Percentiles rank a stretch among this genome's conserved stretches.
Evolutionary conservation across 1,140 invertebrate genomes (phyloP).

Genomic region (Cotesia glomerata): DNA sequence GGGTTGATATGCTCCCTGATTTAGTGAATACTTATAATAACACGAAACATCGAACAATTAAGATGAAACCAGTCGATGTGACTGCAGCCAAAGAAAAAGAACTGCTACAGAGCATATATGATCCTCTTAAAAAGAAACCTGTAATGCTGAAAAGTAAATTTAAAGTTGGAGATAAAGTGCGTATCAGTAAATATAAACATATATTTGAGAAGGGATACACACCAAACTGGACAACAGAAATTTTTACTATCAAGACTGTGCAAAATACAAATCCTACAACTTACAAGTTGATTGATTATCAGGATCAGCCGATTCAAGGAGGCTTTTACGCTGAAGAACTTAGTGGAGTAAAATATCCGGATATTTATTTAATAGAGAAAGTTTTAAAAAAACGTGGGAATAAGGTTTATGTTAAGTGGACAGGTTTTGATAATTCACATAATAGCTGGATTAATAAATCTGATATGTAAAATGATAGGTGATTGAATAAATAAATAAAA

Average conservation of each 20-base stretch:
- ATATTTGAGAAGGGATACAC: constrained; percentile 19
- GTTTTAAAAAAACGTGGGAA: neutral
- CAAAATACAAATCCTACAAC: neutral
- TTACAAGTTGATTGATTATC: neutral
- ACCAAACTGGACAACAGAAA: constrained; percentile 8
- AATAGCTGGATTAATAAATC: too few species aligned
- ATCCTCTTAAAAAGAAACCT: neutral
- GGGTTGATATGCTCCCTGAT: too few species aligned
- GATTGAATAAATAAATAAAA: too few species aligned
- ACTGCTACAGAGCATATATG: neutral
- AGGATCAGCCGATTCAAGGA: constrained; percentile 4
- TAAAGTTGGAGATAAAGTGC: constrained; percentile 11
- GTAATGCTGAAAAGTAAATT: too few species aligned
- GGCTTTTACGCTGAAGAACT: constrained; percentile 17
- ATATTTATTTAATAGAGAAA: constrained; percentile 19
- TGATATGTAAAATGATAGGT: too few species aligned
- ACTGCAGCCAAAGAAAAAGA: neutral
- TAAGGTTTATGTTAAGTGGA: too few species aligned
- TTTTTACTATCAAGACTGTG: neutral
- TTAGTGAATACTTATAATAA: too few species aligned
- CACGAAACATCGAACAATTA: constrained; percentile 13
- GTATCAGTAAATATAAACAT: constrained; percentile 15
- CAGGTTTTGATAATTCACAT: too few species aligned
- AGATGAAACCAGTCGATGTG: constrained; percentile 4
- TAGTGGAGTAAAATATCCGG: constrained; percentile 1